These are phyloP conservation scores for Caenorhabditis briggsae DNA, from an alignment of 1,140 invertebrate genomes.

Conservation along the genomic window DNA sequence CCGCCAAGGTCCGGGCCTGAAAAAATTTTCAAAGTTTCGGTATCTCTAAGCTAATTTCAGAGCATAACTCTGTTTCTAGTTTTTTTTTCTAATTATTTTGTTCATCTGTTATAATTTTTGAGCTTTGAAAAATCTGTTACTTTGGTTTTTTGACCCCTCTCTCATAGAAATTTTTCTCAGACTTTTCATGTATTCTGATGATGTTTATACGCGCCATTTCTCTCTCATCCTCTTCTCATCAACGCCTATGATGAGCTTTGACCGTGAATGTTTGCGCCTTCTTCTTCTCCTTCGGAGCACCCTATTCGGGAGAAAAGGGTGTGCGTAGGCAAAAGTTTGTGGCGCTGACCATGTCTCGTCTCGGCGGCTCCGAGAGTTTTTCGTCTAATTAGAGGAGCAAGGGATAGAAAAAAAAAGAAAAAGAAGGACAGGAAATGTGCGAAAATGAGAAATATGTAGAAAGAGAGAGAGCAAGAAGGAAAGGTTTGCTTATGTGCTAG, in stretches of 20 bases:
- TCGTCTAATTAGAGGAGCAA: constrained; percentile 23
- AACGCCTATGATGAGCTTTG: background rate
- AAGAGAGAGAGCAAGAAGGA: background rate
- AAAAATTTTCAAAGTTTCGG: too few species aligned
- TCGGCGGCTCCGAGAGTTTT: background rate
- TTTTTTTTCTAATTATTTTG: too few species aligned
- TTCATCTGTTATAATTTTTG: too few species aligned
- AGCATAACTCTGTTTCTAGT: too few species aligned
- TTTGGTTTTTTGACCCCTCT: constrained; percentile 20
- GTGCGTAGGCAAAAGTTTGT: constrained; percentile 7
- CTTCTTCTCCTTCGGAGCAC: background rate
- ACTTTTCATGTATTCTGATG: constrained; percentile 2
- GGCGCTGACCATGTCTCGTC: background rate
- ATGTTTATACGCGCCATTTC: background rate
- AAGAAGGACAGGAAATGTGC: constrained; percentile 11
- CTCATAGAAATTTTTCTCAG: background rate
- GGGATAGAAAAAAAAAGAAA: background rate
- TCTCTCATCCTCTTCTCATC: background rate
- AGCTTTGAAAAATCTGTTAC: background rate
- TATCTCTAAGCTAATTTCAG: too few species aligned
- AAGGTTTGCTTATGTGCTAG: constrained; percentile 16
- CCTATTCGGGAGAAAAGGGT: background rate
- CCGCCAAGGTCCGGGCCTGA: too few species aligned
- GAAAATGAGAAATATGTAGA: constrained; percentile 3
- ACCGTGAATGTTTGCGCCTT: constrained; percentile 24